Evolutionary conservation across 2,888 invertebrate species (phyloP), one percentile per base, ranked within the genome.

Genomic region (Suillia variegata): DNA sequence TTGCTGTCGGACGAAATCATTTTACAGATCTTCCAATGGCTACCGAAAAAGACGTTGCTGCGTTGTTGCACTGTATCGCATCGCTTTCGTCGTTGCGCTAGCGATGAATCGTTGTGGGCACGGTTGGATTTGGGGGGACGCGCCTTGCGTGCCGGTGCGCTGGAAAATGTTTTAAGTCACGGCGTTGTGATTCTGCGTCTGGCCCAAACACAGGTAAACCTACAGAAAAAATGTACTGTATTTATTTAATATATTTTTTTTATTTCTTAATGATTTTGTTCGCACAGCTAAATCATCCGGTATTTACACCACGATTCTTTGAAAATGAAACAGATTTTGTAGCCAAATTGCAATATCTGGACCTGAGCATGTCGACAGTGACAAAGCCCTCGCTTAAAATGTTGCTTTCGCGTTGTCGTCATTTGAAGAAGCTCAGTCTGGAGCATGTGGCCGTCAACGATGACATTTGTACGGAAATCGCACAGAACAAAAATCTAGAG

Each of bases 51-150:
- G 62, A 84, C 87, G 0, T 82, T 94, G n/a, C 85, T 87, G 0
- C 86, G 88, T 61, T 89, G 90, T 67, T 87, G 90, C 66, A 82
- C 88, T 69, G 91, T 92, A 47, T 92, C 91, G 79, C 87, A 87
- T 76, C 87, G 93, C 67, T 95, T 95, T 87, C 86, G 89, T 75
- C 83, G 89, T 66, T 85, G 96, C 62, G 88, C 89, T 2, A 88
- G 88, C 55, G 95, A 96, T 78, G 94, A 94, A 73, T 89, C 89
- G 0, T 80, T 96, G 0, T 96, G 96, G 96, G 88, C 89, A 45
- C 85, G 94, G 17, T 80, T 96, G 64, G 95, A 96, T 78, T 82
- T 94, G 17, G 89, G 92, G 8, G 86, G 88, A 62, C 88, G 88
- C 68, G 86, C 87, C 0, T 75, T 96, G 8, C 82, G 85, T 15